A percentile compares a stretch with the other conserved stretches of the same genome.
These are phyloP conservation scores for Molossus molossus DNA, from an alignment of 2,797 vertebrate genomes.

Conservation along the genomic window DNA sequence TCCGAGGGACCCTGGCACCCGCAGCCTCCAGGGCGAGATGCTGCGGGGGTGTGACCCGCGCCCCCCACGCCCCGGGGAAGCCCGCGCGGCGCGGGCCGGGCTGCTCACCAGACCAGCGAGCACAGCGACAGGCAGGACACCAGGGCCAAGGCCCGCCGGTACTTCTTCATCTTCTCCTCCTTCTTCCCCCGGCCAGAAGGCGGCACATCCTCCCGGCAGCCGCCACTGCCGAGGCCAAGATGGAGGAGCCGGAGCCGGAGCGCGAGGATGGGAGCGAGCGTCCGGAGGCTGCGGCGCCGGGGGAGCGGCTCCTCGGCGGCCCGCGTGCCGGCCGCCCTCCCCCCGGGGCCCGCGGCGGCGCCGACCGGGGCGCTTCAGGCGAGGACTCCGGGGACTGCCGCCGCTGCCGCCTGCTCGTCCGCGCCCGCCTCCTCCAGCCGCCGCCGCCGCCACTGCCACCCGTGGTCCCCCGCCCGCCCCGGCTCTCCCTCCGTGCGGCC, in stretches of 20 bases:
- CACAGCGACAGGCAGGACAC: conserved; percentile 88
- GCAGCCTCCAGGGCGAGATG: background rate
- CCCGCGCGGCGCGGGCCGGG: background rate
- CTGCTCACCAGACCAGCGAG: conserved; percentile 89
- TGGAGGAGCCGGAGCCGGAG: conserved; percentile 79
- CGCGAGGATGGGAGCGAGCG: conserved; percentile 56
- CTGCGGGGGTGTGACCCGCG: conserved; percentile 73
- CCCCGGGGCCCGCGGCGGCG: background rate
- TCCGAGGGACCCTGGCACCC: background rate
- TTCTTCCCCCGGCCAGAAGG: conserved; percentile 83
- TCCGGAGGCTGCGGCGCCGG: background rate
- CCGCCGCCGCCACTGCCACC: conserved; percentile 73
- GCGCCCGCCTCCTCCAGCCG: conserved; percentile 76
- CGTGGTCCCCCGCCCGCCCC: conserved; percentile 73
- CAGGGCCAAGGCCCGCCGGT: conserved; percentile 87
- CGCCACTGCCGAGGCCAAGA: conserved; percentile 74
- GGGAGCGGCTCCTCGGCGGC: background rate
- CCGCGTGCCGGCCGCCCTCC: background rate
- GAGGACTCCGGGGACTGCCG: conserved; percentile 6
- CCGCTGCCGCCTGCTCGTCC: conserved; percentile 43
- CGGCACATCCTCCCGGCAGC: conserved; percentile 89
- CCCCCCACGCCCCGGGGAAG: background rate
- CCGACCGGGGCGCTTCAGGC: background rate
- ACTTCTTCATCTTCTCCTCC: conserved; percentile 90
- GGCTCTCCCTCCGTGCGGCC: conserved; percentile 72